Conservation (phyloP, 1,140 invertebrate species). For the Drosophila littoralis region DNA sequence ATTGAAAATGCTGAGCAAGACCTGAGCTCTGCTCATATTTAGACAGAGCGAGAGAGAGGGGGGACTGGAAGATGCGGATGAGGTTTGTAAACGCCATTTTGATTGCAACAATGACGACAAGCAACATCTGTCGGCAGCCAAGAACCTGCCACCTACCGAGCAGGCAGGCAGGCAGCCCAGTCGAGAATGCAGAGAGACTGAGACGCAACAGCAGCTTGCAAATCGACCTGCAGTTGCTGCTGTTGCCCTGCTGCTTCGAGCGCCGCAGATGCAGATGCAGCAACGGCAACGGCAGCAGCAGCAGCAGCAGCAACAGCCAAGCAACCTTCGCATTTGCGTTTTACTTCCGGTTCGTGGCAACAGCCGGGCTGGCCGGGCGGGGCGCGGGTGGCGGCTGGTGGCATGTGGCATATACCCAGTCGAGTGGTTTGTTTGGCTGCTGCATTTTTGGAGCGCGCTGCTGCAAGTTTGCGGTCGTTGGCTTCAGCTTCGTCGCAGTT, state of each 20-base stretch:
- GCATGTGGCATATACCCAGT: slow-evolving; percentile 54
- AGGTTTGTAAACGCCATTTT: slow-evolving; percentile 51
- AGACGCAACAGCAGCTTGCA: slow-evolving; percentile 28
- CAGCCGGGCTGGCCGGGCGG: slow-evolving; percentile 1
- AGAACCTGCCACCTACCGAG: slow-evolving; percentile 41
- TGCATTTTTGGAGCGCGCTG: slow-evolving; percentile 54
- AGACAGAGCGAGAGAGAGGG: not conserved
- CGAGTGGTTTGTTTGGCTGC: slow-evolving; percentile 71
- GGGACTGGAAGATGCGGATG: not conserved
- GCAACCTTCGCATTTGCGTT: slow-evolving; percentile 59
- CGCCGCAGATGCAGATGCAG: slow-evolving; percentile 80
- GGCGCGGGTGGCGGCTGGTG: not conserved
- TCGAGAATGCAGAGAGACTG: slow-evolving; percentile 33
- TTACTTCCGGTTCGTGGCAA: slow-evolving; percentile 74
- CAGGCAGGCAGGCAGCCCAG: slow-evolving; percentile 6
- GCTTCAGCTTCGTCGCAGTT: slow-evolving; percentile 41
- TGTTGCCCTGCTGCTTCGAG: slow-evolving; percentile 69
- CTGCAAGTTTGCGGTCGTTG: slow-evolving; percentile 79
- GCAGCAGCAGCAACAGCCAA: slow-evolving; percentile 37
- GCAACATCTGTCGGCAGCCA: slow-evolving; percentile 42
- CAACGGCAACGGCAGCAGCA: slow-evolving; percentile 46
- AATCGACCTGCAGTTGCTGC: slow-evolving; percentile 68
- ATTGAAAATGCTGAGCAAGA: slow-evolving; percentile 43
- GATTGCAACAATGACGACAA: slow-evolving; percentile 48
- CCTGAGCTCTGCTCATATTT: slow-evolving; percentile 32